Evolutionary conservation across 2,797 vertebrate genomes (phyloP), one percentile per base, ranked within the genome.

Genomic region (Characodon lateralis): DNA sequence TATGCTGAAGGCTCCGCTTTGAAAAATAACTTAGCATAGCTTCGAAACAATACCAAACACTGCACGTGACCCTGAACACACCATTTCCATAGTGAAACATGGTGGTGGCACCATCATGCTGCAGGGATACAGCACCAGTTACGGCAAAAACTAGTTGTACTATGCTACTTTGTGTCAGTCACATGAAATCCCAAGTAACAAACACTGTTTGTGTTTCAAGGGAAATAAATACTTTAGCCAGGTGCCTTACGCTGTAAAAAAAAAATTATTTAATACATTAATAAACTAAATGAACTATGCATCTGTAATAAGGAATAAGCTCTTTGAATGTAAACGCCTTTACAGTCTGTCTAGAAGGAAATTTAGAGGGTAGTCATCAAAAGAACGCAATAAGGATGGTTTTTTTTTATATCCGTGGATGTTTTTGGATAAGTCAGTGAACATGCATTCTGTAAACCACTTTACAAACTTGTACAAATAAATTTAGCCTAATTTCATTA

Each of bases 401-500:
- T 20, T 6, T 26, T 20, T 6, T 0, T 9, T 14, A 39, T 20
- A 9, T 65, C 61, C 8, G 0, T 43, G 65, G 10, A 43, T 68
- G 20, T 43, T 43, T 68, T 24, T 5, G 14, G 31, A 22, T 35
- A 13, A 35, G 24, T 6, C 51, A 65, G 0, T 18, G 7, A 68
- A 73, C 31, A 74, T 78, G 4, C 51, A 77, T 5, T 53, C 16
- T 1, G 3, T 43, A 53, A 78, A 79, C 26, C 24, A 75, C 51
- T 71, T 78, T 70, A 71, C 66, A 78, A 16, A 39, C 39, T 69
- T 70, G 0, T 43, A 71, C 50, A 43, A 81, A 81, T 56, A 1
- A 3, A 84, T 73, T 78, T 77, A 0, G 5, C 18, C 20, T 46
- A 6, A 83, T 74, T 66, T 81, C 2, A 76, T 71, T 43, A 72